Conservation (phyloP, 2,888 invertebrate species). For the Baccha elongata region DNA sequence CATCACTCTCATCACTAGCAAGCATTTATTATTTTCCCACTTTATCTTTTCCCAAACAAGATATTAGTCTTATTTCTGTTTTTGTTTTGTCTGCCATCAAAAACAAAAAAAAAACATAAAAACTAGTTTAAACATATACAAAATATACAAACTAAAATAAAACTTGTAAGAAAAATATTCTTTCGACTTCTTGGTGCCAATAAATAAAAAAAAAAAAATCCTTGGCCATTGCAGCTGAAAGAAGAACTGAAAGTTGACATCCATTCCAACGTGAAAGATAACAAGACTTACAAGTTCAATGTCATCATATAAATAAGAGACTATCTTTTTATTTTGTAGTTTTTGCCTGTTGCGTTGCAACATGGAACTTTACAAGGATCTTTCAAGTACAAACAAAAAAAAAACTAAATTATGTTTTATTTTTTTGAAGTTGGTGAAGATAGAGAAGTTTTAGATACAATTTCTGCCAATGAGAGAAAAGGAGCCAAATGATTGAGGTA, state of each 20-base stretch:
- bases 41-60: constrained; percentile 36
- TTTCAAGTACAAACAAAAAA: constrained; percentile 10
- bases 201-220: constrained; percentile 38
- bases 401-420: constrained; percentile 13
- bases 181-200: constrained; percentile 42
- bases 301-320: constrained; percentile 58
- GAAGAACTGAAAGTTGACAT: constrained; percentile 62
- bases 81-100: constrained; percentile 2
- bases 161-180: constrained; percentile 18
- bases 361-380: constrained; percentile 26
- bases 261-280: constrained; percentile 65
- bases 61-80: constrained; percentile 31
- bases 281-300: constrained; percentile 71
- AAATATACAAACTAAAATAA: constrained; percentile 16
- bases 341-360: constrained; percentile 22
- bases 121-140: constrained; percentile 41
- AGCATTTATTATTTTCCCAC: constrained; percentile 61
- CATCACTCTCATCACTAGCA: constrained; percentile 41
- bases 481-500: too few relatives aligned
- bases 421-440: neutral
- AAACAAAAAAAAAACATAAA: too few relatives aligned
- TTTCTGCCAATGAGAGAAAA: too few relatives aligned
- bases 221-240: constrained; percentile 29
- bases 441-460: neutral
- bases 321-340: constrained; percentile 15